These are phyloP conservation scores for Lagopus leucura DNA, from an alignment of 2,113 vertebrate species.

Conservation along the genomic window DNA sequence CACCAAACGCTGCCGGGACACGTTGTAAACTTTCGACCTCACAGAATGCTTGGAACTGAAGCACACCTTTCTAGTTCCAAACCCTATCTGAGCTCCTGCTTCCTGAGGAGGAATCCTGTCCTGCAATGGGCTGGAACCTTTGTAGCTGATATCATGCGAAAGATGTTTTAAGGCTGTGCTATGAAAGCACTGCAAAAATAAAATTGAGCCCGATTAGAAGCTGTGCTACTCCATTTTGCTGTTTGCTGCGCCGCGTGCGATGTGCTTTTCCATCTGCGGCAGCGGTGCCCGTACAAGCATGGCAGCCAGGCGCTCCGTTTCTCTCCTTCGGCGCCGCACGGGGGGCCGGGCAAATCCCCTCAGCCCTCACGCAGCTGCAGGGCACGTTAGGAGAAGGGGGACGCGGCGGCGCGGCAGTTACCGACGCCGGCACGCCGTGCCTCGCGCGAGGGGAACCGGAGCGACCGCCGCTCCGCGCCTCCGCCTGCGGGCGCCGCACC, in stretches of 20 bases:
- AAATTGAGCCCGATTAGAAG: neutral
- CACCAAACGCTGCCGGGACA: no score
- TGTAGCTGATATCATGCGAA: neutral
- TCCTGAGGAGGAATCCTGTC: neutral
- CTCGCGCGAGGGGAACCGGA: no score
- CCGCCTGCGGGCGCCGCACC: no score
- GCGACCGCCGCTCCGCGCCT: no score
- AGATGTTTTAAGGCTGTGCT: neutral
- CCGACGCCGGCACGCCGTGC: no score
- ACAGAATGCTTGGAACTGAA: neutral
- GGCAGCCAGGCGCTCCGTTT: neutral
- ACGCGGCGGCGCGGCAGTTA: rapidly evolving
- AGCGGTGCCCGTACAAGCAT: rapidly evolving
- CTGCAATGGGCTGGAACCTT: neutral
- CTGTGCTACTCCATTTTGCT: neutral
- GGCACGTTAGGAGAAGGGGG: rapidly evolving
- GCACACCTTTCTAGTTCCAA: neutral
- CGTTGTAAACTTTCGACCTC: neutral
- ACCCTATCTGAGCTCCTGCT: neutral
- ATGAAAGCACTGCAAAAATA: neutral
- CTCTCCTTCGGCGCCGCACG: neutral
- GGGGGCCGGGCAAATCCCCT: neutral
- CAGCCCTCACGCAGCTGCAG: rapidly evolving
- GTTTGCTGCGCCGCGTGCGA: neutral
- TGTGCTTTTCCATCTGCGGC: neutral